Percentiles rank a stretch among this genome's conserved stretches.
Conservation (phyloP, 2,797 vertebrate species). For the Tenualosa thibaudeaui region DNA sequence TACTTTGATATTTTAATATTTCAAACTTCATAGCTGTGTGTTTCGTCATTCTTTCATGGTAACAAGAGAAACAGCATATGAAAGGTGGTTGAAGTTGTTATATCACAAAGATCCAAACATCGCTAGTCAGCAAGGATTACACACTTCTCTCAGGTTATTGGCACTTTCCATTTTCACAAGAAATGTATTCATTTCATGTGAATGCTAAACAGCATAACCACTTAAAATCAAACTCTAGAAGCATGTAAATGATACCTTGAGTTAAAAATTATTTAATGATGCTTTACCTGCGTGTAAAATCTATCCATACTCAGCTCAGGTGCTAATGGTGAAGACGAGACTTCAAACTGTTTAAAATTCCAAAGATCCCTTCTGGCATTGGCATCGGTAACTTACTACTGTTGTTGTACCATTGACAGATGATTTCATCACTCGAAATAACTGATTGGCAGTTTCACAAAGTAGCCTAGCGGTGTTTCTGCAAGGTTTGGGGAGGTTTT, state of each 20-base stretch:
- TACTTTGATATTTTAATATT: constrained; percentile 48
- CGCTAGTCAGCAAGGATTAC: constrained; percentile 3
- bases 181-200: too few relatives aligned
- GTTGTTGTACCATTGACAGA: background rate
- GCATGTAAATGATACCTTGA: background rate
- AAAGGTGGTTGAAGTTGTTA: constrained; percentile 45
- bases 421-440: background rate
- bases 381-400: background rate
- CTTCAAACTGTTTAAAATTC: too few relatives aligned
- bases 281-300: too few relatives aligned
- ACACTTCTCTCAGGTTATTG: background rate
- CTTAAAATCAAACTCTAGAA: too few relatives aligned
- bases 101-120: constrained; percentile 21
- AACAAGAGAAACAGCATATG: background rate
- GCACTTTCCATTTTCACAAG: background rate
- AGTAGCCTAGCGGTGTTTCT: background rate
- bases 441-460: background rate
- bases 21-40: constrained; percentile 41
- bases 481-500: background rate
- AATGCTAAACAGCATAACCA: too few relatives aligned
- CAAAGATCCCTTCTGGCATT: too few relatives aligned
- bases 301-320: too few relatives aligned
- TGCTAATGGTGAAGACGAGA: too few relatives aligned
- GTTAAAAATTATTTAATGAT: background rate
- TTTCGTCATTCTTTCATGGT: constrained; percentile 39